Conservation (phyloP, 2,113 vertebrate species). For the Pomatostomus ruficeps region DNA sequence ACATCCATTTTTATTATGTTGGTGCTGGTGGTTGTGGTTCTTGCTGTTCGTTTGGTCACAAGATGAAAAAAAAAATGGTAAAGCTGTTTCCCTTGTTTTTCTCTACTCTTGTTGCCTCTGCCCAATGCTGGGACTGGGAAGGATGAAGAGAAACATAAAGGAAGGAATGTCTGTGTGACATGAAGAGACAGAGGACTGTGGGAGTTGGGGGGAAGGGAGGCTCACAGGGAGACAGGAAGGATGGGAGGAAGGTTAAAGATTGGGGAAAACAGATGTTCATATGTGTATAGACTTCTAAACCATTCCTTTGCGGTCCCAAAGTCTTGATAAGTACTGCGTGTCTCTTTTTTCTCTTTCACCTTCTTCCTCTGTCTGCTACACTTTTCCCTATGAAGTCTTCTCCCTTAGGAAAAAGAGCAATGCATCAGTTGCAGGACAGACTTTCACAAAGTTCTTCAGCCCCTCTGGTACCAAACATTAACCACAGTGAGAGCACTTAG, state of each 20-base stretch:
- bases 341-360: not conserved
- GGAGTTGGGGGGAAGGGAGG: not conserved
- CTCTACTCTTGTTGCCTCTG: not conserved
- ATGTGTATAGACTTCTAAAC: not conserved
- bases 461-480: not conserved
- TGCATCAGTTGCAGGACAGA: not conserved
- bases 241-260: constrained; percentile 7
- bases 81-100: not conserved
- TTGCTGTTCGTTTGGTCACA: not conserved
- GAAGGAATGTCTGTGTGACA: not conserved
- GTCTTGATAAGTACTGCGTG: not conserved
- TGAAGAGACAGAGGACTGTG: not conserved
- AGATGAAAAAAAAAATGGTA: not conserved
- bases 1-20: not conserved
- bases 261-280: not conserved
- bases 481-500: not conserved
- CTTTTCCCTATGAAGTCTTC: not conserved
- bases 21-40: not conserved
- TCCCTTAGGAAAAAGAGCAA: not conserved
- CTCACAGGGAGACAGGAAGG: not conserved
- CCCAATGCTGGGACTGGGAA: not conserved
- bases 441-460: not conserved
- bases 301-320: not conserved
- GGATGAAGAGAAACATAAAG: not conserved
- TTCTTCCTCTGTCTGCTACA: not conserved